Evolutionary conservation across 1,140 invertebrate genomes (phyloP), one percentile per base, ranked within the genome.

Genomic region (Drepana arcuata): DNA sequence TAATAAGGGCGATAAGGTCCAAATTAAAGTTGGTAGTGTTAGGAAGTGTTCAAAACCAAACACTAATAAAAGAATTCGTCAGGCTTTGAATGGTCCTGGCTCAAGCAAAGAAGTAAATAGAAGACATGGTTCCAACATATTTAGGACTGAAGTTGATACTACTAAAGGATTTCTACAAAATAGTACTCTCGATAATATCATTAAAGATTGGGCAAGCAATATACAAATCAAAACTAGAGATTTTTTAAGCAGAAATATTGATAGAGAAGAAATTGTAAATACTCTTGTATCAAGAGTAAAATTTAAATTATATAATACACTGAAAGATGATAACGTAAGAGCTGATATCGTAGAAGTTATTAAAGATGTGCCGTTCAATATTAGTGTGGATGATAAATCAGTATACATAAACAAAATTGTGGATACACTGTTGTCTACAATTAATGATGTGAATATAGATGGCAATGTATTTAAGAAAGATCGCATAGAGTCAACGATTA

Each of bases 201-300:
- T 60, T 16, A 32, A 49, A n/a, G 31, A 50, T 12, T 62, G 54
- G 55, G 24, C 60, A 11, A 40, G 44, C 26, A 14, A 37, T 12
- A 40, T 68, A 10, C 50, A 38, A 16, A 26, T 64, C 13, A 54
- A 53, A 34, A 24, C 28, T 11, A 25, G 14, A n/a, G 34, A 64
- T 30, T 30, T 36, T 31, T 35, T 36, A 16, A 46, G 29, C 1
- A 45, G 24, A 24, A 2, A 12, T 6, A 18, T 55, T 3, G 41
- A 57, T 7, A 57, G 39, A 32, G 34, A 48, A 23, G 16, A 55
- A 14, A 29, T 59, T 9, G 26, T 51, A 10, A 42, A 37, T 24
- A 28, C 2, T 1, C n/a, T 43, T 11, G 14, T 28, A 5, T 23
- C 16, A 2, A 39, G n/a, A 45, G 6, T 56, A 16, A 41, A 44